Conservation (phyloP, 2,113 vertebrate genomes). For the Physeter macrocephalus region DNA sequence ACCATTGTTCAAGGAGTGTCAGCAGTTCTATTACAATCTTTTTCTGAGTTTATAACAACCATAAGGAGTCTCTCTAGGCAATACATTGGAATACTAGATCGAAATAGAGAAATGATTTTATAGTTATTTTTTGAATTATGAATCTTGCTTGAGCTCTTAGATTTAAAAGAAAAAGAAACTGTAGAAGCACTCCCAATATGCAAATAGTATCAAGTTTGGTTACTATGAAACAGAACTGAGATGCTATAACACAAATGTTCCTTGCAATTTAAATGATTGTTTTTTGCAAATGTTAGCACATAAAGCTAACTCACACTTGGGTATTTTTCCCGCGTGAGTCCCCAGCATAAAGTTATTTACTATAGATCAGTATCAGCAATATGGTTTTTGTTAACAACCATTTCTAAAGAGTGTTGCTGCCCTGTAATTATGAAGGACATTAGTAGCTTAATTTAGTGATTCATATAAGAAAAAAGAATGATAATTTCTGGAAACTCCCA, state of each 20-base stretch:
- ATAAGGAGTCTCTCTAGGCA: slow-evolving; percentile 38
- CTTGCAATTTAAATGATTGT: background rate
- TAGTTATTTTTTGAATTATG: background rate
- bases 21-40: slow-evolving; percentile 36
- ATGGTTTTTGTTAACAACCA: background rate
- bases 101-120: slow-evolving; percentile 17
- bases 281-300: slow-evolving; percentile 7
- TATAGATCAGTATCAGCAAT: background rate
- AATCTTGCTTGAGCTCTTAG: background rate
- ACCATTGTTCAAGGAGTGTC: slow-evolving; percentile 21
- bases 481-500: slow-evolving; percentile 31
- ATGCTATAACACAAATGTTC: background rate
- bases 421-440: slow-evolving; percentile 2
- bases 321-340: background rate
- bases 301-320: background rate
- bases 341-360: background rate
- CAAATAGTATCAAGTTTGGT: slow-evolving; percentile 2
- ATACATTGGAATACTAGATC: background rate
- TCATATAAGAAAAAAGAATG: background rate
- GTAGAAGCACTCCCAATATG: background rate
- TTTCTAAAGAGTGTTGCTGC: background rate
- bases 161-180: background rate
- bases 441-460: background rate
- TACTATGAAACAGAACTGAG: background rate
- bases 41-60: slow-evolving; percentile 39